These are phyloP conservation scores for Pterophyllum scalare DNA, from an alignment of 2,113 vertebrate genomes.

Conservation along the genomic window DNA sequence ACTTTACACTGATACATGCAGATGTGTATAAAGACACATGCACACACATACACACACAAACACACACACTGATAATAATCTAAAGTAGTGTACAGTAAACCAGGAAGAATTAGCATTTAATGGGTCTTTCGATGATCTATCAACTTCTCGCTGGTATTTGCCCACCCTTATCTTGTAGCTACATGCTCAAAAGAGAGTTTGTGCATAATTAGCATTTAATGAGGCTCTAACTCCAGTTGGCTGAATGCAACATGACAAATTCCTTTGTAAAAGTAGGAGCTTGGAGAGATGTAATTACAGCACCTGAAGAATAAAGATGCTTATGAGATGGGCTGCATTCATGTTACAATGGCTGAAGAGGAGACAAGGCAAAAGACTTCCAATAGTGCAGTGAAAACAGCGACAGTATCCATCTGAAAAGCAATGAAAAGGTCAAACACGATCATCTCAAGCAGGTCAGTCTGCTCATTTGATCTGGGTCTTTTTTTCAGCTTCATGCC, in stretches of 20 bases:
- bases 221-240: conserved; percentile 50
- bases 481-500: not conserved
- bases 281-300: conserved; percentile 47
- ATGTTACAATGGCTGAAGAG: not conserved
- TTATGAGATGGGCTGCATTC: not conserved
- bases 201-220: conserved; percentile 63
- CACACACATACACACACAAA: not conserved
- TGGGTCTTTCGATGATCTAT: conserved; percentile 73
- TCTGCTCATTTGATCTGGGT: not conserved
- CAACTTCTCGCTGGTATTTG: conserved; percentile 25
- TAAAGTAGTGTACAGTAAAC: conserved; percentile 64
- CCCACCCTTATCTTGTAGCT: conserved; percentile 42
- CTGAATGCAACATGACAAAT: conserved; percentile 45
- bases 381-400: not conserved
- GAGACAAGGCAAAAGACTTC: conserved; percentile 1
- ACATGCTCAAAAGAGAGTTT: conserved; percentile 43
- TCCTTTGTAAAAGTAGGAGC: conserved; percentile 27
- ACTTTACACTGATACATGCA: conserved; percentile 22
- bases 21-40: conserved; percentile 31
- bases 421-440: not conserved
- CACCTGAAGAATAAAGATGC: conserved; percentile 14
- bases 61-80: conserved; percentile 65
- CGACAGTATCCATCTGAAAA: not conserved
- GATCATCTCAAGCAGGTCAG: not conserved
- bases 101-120: conserved; percentile 78